Base-by-base conservation (phyloP, 1,140 invertebrate species). In the Cydia strobilella region DNA sequence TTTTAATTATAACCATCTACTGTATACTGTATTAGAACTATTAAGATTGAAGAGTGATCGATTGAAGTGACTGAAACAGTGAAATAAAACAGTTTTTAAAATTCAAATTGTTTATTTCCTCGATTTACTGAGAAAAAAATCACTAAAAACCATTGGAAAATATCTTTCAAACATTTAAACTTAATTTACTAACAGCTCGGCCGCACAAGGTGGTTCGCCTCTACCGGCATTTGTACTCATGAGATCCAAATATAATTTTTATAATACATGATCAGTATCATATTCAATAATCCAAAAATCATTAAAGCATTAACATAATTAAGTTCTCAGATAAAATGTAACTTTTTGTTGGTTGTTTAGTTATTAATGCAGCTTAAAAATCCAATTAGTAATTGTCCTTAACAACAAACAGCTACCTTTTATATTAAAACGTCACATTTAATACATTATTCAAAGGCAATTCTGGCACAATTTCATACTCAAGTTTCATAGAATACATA, bases 91-190 rank as follows among this genome's bases (percentile, higher is more conserved):
- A 75, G 48, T 18, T 2, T 35, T 20, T 23, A 76, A 69, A 75
- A 80, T 77, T 84, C 82, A 77, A 81, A 75, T 82, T 59, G 81
- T 84, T 86, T 86, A 86, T 82, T 86, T 78, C 80, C 74, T 81
- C 45, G 65, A 77, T 75, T 78, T 18, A 18, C 31, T 35, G 65
- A 69, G 65, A 69, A 69, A 69, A 69, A 35, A 59, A 59, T 59
- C 72, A 75, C 75, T 75, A 69, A 87, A 86, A 86, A 83, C 79
- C 82, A 89, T 84, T 79, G 79, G 80, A 85, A 83, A 85, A 87
- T 85, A 86, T 80, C 78, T 82, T 84, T 82, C 77, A 80, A 77
- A 77, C 74, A 77, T 77, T 69, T 54, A 85, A 79, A 78, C 69
- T 74, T 85, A 86, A 78, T 78, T 72, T 51, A 63, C 81, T 86